These are phyloP conservation scores for Mesitornis unicolor DNA, from an alignment of 2,113 vertebrate species.

Conservation along the genomic window DNA sequence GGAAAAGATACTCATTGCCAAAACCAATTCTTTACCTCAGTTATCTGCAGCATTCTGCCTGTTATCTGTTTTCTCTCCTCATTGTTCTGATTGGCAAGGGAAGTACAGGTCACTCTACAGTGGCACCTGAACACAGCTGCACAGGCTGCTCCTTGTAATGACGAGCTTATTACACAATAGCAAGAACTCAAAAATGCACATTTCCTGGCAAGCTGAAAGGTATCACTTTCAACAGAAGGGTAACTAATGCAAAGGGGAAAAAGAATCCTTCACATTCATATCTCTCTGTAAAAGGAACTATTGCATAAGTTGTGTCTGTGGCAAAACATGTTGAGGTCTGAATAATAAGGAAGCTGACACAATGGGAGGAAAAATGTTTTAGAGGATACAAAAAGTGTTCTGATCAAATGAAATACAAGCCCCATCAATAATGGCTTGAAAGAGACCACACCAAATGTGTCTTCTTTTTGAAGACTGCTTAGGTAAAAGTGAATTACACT, in stretches of 20 bases:
- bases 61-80: constrained; percentile 52
- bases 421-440: neutral
- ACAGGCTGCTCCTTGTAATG: constrained; percentile 14
- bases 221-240: constrained; percentile 25
- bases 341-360: neutral
- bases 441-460: neutral
- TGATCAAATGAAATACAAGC: neutral
- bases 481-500: neutral
- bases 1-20: constrained; percentile 55
- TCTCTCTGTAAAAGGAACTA: neutral
- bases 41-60: constrained; percentile 59
- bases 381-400: neutral
- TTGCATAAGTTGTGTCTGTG: neutral
- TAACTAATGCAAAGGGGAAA: neutral
- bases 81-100: constrained; percentile 64
- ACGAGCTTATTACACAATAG: constrained; percentile 31
- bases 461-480: neutral
- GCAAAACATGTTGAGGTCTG: neutral
- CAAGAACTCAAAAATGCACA: neutral
- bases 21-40: constrained; percentile 59
- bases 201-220: constrained; percentile 61
- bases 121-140: constrained; percentile 43
- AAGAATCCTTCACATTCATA: neutral
- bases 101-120: constrained; percentile 52
- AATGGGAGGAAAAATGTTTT: neutral